These are phyloP conservation scores for Dasypus novemcinctus DNA, from an alignment of 2,113 vertebrate genomes.

Conservation along the genomic window DNA sequence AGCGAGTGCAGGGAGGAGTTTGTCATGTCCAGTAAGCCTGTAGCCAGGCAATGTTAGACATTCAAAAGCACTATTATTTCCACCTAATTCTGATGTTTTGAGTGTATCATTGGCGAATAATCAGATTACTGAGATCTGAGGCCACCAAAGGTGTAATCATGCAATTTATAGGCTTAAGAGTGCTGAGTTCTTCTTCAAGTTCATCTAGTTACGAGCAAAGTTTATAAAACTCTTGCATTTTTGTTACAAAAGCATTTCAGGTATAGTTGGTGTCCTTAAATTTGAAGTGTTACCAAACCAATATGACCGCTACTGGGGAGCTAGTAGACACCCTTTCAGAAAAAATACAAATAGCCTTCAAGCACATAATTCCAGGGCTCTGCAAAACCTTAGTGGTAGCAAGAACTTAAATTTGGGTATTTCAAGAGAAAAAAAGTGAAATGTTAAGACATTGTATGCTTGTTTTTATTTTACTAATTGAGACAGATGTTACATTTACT, in stretches of 20 bases:
- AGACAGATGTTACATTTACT: neutral
- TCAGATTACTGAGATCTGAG: slow-evolving; percentile 42
- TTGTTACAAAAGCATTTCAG: slow-evolving; percentile 74
- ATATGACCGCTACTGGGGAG: slow-evolving; percentile 55
- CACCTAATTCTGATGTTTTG: slow-evolving; percentile 26
- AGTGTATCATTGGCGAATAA: neutral
- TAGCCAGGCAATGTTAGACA: neutral
- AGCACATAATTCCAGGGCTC: slow-evolving; percentile 24
- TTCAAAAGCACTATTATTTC: neutral
- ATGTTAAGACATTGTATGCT: neutral
- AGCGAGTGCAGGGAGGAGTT: neutral
- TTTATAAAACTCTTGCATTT: slow-evolving; percentile 63
- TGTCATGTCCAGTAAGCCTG: neutral
- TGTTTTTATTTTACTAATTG: slow-evolving; percentile 67
- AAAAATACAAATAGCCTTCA: slow-evolving; percentile 60
- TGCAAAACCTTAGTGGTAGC: neutral
- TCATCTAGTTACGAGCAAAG: slow-evolving; percentile 66
- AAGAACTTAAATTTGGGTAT: neutral
- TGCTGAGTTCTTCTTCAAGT: slow-evolving; percentile 60
- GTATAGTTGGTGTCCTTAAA: slow-evolving; percentile 71
- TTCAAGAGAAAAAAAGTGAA: slow-evolving; percentile 9
- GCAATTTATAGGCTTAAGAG: slow-evolving; percentile 62
- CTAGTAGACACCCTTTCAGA: slow-evolving; percentile 7
- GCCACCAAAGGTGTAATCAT: slow-evolving; percentile 46
- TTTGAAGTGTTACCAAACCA: slow-evolving; percentile 68